A percentile compares a stretch with the other conserved stretches of the same genome.
These are phyloP conservation scores for Octomys mimax DNA, from an alignment of 2,797 vertebrate species.

Conservation along the genomic window DNA sequence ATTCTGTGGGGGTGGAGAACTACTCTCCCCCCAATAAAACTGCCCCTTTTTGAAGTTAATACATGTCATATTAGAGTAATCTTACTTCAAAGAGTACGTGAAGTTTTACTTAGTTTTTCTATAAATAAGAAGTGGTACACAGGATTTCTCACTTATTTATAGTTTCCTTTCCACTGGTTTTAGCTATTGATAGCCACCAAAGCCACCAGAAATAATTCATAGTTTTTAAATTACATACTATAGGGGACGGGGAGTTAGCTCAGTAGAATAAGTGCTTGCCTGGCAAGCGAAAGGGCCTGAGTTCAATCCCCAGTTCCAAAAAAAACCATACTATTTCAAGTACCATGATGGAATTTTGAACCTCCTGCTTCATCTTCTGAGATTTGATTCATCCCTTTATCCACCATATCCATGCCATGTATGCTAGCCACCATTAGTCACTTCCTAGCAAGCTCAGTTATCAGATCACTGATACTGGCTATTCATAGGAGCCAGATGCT, in stretches of 20 bases:
- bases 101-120: slow-evolving; percentile 48
- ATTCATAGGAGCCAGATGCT: not conserved
- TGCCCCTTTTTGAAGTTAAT: slow-evolving; percentile 12
- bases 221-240: not conserved
- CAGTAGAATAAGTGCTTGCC: not conserved
- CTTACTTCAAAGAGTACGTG: slow-evolving; percentile 7
- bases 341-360: not conserved
- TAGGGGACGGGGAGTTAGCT: too few relatives aligned
- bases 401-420: too few relatives aligned
- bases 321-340: not conserved
- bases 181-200: not conserved
- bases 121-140: not conserved
- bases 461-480: not conserved
- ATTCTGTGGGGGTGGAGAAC: not conserved
- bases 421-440: not conserved
- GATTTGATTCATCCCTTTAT: not conserved
- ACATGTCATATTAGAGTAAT: not conserved
- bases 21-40: not conserved
- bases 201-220: not conserved
- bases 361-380: not conserved
- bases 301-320: too few relatives aligned
- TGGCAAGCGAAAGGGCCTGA: too few relatives aligned
- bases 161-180: not conserved
- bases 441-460: not conserved
- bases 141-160: not conserved